Percentiles rank a stretch among this genome's conserved stretches.
Evolutionary conservation across 2,888 invertebrate species (phyloP).

Genomic region (Calliphora vomitoria): DNA sequence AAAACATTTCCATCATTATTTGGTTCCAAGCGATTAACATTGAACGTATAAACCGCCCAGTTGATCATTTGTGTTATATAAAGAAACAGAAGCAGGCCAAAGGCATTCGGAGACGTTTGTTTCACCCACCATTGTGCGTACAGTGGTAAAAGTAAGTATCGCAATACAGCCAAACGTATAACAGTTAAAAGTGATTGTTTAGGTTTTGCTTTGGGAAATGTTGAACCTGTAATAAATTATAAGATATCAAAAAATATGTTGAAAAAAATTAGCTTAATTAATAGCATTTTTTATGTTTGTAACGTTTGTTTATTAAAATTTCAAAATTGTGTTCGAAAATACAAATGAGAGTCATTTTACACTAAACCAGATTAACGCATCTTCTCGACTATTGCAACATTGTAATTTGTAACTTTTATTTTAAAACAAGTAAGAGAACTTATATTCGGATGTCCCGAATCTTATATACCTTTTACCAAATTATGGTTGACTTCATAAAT

Average conservation of each 20-base stretch:
- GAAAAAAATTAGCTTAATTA: neutral
- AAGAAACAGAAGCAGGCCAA: constrained; percentile 90
- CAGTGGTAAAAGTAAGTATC: constrained; percentile 93
- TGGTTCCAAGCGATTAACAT: constrained; percentile 79
- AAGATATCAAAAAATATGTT: constrained; percentile 1
- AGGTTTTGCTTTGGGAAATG: constrained; percentile 97
- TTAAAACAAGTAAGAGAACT: too few relatives aligned
- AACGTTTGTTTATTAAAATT: too few relatives aligned
- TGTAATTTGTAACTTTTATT: too few relatives aligned
- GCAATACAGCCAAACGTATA: constrained; percentile 91
- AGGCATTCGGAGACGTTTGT: constrained; percentile 92
- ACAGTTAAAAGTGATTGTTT: constrained; percentile 95
- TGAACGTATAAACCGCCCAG: constrained; percentile 84
- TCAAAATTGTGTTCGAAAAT: too few relatives aligned
- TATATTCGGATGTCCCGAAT: too few relatives aligned
- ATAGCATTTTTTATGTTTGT: too few relatives aligned
- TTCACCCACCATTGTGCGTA: constrained; percentile 95
- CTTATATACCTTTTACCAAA: too few relatives aligned
- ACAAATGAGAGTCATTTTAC: too few relatives aligned
- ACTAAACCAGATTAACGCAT: too few relatives aligned
- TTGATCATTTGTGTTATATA: constrained; percentile 89
- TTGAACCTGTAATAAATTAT: constrained; percentile 89
- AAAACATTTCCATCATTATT: constrained; percentile 17
- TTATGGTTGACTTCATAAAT: too few relatives aligned
- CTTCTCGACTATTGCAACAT: too few relatives aligned